Conservation (phyloP, 1,140 invertebrate genomes). For the Saccostrea echinata region DNA sequence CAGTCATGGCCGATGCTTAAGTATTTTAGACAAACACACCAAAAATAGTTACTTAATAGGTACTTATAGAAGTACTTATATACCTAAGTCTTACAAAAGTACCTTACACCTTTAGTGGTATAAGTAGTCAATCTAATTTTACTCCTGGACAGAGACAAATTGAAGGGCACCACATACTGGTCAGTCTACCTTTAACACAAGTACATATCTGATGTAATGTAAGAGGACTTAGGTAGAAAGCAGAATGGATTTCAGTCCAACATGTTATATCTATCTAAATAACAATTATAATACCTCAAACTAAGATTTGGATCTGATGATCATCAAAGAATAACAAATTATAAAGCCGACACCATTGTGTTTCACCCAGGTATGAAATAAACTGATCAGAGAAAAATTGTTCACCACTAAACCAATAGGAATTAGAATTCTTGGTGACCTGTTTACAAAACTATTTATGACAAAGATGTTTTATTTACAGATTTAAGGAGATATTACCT, state of each 20-base stretch:
- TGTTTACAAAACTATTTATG: constrained; percentile 21
- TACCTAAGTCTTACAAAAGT: too few species aligned
- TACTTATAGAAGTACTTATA: too few species aligned
- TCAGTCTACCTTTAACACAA: constrained; percentile 9
- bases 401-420: not conserved
- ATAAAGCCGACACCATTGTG: not conserved
- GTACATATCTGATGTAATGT: too few species aligned
- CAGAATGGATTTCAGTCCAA: not conserved
- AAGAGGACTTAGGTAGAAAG: not conserved
- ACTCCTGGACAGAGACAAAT: not conserved
- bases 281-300: not conserved
- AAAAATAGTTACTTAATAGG: too few species aligned
- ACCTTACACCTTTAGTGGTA: too few species aligned
- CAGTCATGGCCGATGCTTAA: too few species aligned
- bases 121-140: constrained; percentile 15
- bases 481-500: not conserved
- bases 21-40: too few species aligned
- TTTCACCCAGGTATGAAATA: not conserved
- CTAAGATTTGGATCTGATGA: not conserved
- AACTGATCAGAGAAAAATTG: not conserved
- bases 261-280: not conserved
- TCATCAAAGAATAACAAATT: not conserved
- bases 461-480: not conserved
- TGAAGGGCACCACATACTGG: not conserved
- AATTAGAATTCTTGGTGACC: not conserved